Evolutionary conservation across 2,113 vertebrate genomes (phyloP).

Genomic region (Girardinichthys multiradiatus): DNA sequence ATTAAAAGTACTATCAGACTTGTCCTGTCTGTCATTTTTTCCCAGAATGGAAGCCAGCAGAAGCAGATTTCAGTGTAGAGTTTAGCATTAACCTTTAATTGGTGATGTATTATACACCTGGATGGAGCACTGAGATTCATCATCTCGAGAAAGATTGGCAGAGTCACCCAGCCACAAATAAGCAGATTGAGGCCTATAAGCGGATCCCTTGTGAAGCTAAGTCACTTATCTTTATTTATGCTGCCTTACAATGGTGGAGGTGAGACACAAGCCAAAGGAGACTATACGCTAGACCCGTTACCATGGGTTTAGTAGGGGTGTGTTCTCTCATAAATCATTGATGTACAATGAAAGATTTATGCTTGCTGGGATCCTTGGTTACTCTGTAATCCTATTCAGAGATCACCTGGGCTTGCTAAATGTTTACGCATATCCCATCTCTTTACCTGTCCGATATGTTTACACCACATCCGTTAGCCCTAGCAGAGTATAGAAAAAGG

Average conservation of each 20-base stretch:
- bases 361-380: constrained; percentile 2
- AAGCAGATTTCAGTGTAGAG: constrained; percentile 34
- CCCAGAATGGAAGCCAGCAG: constrained; percentile 1
- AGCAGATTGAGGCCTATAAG: constrained; percentile 63
- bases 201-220: constrained; percentile 34
- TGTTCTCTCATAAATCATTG: not conserved
- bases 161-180: constrained; percentile 44
- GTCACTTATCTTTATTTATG: constrained; percentile 53
- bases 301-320: too few relatives aligned
- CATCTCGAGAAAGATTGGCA: constrained; percentile 56
- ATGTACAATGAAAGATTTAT: constrained; percentile 19
- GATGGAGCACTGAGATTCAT: constrained; percentile 36
- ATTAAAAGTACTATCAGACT: not conserved
- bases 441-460: constrained; percentile 25
- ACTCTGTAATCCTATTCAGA: constrained; percentile 28
- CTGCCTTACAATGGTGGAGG: constrained; percentile 7
- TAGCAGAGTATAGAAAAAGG: constrained; percentile 28
- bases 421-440: constrained; percentile 14
- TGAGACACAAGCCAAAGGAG: not conserved
- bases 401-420: not conserved
- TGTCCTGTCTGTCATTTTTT: not conserved
- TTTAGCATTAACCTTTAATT: constrained; percentile 80
- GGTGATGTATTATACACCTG: constrained; percentile 72
- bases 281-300: not conserved
- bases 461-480: constrained; percentile 23